These are phyloP conservation scores for Zaprionus camerounensis DNA, from an alignment of 1,140 invertebrate species.

Conservation along the genomic window DNA sequence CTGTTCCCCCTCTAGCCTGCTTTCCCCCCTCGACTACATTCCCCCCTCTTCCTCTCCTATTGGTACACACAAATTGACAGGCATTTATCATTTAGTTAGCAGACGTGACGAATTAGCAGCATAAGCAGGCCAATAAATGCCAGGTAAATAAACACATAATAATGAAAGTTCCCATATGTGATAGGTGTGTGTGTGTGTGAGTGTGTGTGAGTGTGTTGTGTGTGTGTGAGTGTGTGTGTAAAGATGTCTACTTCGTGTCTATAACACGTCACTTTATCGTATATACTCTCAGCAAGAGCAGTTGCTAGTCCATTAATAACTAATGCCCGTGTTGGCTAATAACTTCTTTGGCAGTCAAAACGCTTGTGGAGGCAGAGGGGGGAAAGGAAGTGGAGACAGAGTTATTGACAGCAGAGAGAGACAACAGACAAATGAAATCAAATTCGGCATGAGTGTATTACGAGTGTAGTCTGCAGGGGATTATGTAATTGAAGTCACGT, in stretches of 20 bases:
- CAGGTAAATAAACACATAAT: conserved; percentile 25
- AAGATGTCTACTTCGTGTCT: background rate
- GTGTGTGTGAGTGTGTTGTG: background rate
- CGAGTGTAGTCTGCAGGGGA: background rate
- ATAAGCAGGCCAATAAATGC: conserved; percentile 59
- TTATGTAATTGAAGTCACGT: background rate
- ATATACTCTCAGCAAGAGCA: background rate
- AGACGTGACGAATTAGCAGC: conserved; percentile 73
- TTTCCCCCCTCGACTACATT: background rate
- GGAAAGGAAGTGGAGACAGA: background rate
- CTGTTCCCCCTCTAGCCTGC: background rate
- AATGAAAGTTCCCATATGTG: conserved; percentile 13
- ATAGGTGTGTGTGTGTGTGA: background rate
- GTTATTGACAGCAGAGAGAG: background rate
- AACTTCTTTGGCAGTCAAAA: conserved; percentile 4
- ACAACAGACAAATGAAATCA: background rate
- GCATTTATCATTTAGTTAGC: conserved; percentile 65
- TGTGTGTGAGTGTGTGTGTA: background rate
- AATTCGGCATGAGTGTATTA: background rate
- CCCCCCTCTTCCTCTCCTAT: background rate
- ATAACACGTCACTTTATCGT: background rate
- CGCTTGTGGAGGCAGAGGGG: background rate
- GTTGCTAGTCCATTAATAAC: conserved; percentile 4
- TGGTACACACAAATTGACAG: conserved; percentile 61
- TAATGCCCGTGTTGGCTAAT: conserved; percentile 4